Base-by-base conservation (phyloP, 35 echinoderm and acorn worm genomes). In the Anneissia japonica region DNA sequence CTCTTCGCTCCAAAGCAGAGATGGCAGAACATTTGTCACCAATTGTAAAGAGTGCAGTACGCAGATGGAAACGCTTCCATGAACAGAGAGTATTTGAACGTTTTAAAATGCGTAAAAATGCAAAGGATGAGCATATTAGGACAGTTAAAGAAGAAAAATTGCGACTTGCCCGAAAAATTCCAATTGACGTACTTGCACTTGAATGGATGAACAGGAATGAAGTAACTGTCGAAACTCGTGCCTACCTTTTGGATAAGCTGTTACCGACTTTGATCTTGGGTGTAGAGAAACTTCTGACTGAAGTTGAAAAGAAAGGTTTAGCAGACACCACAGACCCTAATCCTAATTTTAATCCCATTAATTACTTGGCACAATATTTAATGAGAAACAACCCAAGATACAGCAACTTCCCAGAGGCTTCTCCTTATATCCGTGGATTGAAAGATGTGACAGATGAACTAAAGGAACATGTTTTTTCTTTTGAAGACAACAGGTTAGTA, bases 341-440 rank as follows among this genome's bases (percentile, higher is more conserved):
- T 73, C 83, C 86, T 26, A 93, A 92, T 87, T 99, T 99, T 75
- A 99, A 99, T 81, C 96, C 96, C 2, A 86, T 99, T 26, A 99
- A 99, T 84, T 99, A 83, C 46, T 82, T 99, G 36, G 96, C 89
- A 31, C 96, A 99, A 77, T 99, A 99, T 78, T 84, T 99, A 38
- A 94, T 99, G 96, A 94, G 96, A 46, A 99, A 94, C 39, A 99
- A 94, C 72, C 96, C 96, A 39, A 46, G 84, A 31, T 99, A 94
- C 75, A 99, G 92, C 46, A 94, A 99, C 46, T 99, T 99, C 79
- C 92, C 96, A 34, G 96, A 99, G 72, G 96, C 96, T 34, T 99
- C 96, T 33, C 96, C 96, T 0, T 99, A 99, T n/a, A 94, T 94
- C 46, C 45, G 92, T 76, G 96, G 96, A 32, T 46, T 99, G 30